phyloP scores from a whole-genome alignment of 2,113 vertebrate genomes.

The Amphiprion percula region DNA sequence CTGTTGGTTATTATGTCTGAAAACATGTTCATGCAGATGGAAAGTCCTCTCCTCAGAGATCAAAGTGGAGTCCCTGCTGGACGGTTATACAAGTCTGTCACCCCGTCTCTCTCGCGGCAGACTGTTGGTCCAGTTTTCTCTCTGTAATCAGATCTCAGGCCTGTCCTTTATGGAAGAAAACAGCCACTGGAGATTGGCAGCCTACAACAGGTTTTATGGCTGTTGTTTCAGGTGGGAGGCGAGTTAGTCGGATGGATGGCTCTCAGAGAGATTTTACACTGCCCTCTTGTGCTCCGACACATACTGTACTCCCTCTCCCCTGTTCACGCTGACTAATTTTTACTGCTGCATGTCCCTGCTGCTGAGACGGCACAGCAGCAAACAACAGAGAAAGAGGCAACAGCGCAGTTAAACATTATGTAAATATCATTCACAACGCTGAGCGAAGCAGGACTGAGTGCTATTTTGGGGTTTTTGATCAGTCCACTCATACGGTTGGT shows the following conservation, averaged over 20 bases:
- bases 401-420: constrained; percentile 44
- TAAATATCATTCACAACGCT: constrained; percentile 49
- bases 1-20: constrained; percentile 64
- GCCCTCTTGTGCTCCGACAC: constrained; percentile 83
- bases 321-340: constrained; percentile 61
- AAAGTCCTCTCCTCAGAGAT: constrained; percentile 81
- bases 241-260: constrained; percentile 70
- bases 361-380: constrained; percentile 47
- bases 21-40: constrained; percentile 61
- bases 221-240: constrained; percentile 88
- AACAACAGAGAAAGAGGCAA: constrained; percentile 44
- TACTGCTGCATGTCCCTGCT: constrained; percentile 43
- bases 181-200: constrained; percentile 74
- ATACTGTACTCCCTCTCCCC: constrained; percentile 67
- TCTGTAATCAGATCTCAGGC: constrained; percentile 88
- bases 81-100: constrained; percentile 89
- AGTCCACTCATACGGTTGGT: constrained; percentile 11
- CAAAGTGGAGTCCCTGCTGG: constrained; percentile 90
- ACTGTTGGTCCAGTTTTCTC: constrained; percentile 87
- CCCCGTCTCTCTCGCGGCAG: constrained; percentile 84
- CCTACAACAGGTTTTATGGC: constrained; percentile 81
- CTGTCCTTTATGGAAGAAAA: constrained; percentile 58
- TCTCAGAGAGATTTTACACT: constrained; percentile 83
- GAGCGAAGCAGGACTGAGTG: constrained; percentile 5
- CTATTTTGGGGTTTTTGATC: constrained; percentile 35